These are phyloP conservation scores for Oreochromis tanganicae DNA, from an alignment of 2,113 vertebrate genomes.

Conservation along the genomic window DNA sequence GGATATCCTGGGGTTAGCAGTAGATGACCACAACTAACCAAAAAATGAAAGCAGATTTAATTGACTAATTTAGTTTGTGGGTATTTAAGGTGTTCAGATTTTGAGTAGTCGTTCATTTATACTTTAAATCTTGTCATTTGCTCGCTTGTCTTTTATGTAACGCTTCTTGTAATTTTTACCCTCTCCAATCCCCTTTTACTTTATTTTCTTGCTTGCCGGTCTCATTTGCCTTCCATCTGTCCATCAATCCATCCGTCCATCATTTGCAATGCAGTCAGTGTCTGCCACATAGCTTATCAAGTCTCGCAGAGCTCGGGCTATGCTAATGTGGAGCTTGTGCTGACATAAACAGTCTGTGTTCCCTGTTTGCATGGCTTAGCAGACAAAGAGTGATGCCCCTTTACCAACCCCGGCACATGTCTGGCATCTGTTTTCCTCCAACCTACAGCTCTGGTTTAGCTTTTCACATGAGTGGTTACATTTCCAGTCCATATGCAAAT, in stretches of 20 bases:
- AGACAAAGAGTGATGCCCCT: conserved; percentile 42
- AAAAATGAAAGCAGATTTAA: background rate
- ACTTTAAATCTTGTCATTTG: background rate
- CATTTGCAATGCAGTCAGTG: background rate
- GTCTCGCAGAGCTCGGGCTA: conserved; percentile 23
- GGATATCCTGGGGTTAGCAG: background rate
- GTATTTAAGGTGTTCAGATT: background rate
- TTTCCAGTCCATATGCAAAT: conserved; percentile 10
- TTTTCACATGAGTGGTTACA: background rate
- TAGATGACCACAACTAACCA: background rate
- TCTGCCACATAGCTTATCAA: conserved; percentile 34
- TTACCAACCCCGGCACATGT: conserved; percentile 13
- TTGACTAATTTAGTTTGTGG: background rate
- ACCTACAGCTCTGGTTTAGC: conserved; percentile 13
- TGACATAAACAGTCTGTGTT: conserved; percentile 54
- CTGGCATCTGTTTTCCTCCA: conserved; percentile 42
- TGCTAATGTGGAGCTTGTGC: conserved; percentile 44
- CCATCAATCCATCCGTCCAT: background rate
- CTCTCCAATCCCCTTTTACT: background rate
- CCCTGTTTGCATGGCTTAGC: conserved; percentile 43
- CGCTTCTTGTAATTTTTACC: background rate
- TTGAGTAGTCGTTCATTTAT: background rate
- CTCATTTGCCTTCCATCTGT: background rate
- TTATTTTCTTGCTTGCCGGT: background rate
- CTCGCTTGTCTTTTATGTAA: background rate